Percentiles rank a stretch among this genome's conserved stretches.
Conservation (phyloP, 2,797 vertebrate species). For the Atherinosoma microstoma region DNA sequence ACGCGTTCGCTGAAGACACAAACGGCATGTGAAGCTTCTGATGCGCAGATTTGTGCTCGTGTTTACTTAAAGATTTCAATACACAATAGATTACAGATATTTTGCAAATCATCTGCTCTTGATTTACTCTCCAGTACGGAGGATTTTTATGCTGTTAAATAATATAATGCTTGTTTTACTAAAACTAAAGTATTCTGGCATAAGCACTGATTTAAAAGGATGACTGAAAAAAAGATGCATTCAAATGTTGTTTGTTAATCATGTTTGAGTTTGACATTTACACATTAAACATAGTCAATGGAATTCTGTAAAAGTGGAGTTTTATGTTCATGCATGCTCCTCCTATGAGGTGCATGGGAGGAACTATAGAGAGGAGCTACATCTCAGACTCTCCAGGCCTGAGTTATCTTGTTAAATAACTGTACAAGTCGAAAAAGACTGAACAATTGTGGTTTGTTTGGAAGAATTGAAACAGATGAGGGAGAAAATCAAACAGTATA, state of each 20-base stretch:
- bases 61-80: background rate
- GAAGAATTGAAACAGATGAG: too few relatives aligned
- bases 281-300: constrained; percentile 42
- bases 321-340: background rate
- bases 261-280: background rate
- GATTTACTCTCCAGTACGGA: background rate
- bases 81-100: background rate
- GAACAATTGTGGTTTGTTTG: too few relatives aligned
- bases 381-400: too few relatives aligned
- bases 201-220: constrained; percentile 36
- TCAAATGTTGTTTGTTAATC: constrained; percentile 27
- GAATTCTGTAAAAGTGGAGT: constrained; percentile 7
- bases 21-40: background rate
- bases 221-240: constrained; percentile 39
- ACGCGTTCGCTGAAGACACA: too few relatives aligned
- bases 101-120: background rate
- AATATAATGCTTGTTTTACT: too few relatives aligned
- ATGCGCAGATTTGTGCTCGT: background rate
- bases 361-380: too few relatives aligned
- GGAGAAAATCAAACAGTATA: too few relatives aligned
- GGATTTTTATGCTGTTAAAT: constrained; percentile 2
- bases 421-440: too few relatives aligned
- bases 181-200: constrained; percentile 13
- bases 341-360: too few relatives aligned
- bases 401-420: too few relatives aligned